Conservation (phyloP, 2,797 vertebrate genomes). For the Sebastes oblongus region DNA sequence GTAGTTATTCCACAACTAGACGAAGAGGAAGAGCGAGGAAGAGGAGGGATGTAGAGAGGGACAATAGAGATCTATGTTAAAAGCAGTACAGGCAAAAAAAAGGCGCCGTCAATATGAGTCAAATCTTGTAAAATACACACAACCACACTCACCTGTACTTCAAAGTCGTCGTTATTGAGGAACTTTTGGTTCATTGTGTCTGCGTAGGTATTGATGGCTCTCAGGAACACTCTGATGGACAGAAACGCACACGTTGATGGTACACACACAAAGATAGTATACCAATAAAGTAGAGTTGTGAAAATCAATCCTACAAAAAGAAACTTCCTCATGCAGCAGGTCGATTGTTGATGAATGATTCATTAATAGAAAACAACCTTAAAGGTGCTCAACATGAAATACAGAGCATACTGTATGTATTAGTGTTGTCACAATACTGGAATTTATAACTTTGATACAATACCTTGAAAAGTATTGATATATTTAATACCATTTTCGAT, state of each 20-base stretch:
- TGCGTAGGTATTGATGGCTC: constrained; percentile 96
- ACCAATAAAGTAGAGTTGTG: neutral
- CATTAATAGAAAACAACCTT: neutral
- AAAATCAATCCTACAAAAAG: neutral
- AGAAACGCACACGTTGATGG: neutral
- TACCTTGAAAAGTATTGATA: too few relatives aligned
- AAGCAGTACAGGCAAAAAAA: neutral
- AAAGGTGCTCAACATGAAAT: neutral
- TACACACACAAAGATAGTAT: neutral
- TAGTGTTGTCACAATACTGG: neutral
- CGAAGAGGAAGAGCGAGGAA: neutral
- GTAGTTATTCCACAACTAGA: constrained; percentile 99
- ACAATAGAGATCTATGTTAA: neutral
- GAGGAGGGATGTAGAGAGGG: neutral
- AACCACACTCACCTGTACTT: constrained; percentile 87
- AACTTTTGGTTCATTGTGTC: constrained; percentile 98
- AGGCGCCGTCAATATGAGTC: neutral
- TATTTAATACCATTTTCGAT: too few relatives aligned
- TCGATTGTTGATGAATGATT: neutral
- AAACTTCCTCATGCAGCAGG: neutral
- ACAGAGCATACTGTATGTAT: too few relatives aligned
- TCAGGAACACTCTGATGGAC: constrained; percentile 89
- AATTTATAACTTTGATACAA: too few relatives aligned
- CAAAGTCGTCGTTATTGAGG: constrained; percentile 93
- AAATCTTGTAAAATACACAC: neutral